phyloP scores from a whole-genome alignment of 2,797 vertebrate species.

The Lepus oiostolus region DNA sequence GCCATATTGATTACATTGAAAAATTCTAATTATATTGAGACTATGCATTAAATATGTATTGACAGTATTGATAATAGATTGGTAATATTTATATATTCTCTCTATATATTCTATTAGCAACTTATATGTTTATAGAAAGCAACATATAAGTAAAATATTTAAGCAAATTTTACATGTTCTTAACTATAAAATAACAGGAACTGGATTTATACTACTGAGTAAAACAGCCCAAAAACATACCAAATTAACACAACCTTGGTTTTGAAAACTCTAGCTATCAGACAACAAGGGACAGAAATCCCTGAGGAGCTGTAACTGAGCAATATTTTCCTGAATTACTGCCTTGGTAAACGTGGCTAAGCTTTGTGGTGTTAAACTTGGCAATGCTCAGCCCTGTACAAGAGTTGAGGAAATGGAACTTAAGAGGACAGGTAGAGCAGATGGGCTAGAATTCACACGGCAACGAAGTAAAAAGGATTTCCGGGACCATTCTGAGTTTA shows the following conservation, averaged over 20 bases:
- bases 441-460: background rate
- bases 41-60: background rate
- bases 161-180: no score
- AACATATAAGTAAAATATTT: no score
- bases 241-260: background rate
- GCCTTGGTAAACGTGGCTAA: background rate
- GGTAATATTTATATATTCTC: background rate
- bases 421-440: fast-evolving
- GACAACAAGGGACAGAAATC: background rate
- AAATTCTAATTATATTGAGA: background rate
- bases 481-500: fast-evolving
- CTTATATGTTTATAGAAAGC: no score
- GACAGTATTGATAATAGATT: no score
- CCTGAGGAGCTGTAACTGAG: background rate
- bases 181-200: background rate
- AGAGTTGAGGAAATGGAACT: background rate
- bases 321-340: background rate
- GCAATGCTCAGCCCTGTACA: background rate
- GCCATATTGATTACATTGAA: background rate
- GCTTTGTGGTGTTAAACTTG: no score
- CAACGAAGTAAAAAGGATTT: fast-evolving
- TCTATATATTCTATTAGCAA: no score
- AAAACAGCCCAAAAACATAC: background rate
- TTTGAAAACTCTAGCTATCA: background rate
- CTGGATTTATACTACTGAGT: background rate